Evolutionary conservation across 2,888 invertebrate genomes (phyloP).

Genomic region (Tryphoninae sp.): DNA sequence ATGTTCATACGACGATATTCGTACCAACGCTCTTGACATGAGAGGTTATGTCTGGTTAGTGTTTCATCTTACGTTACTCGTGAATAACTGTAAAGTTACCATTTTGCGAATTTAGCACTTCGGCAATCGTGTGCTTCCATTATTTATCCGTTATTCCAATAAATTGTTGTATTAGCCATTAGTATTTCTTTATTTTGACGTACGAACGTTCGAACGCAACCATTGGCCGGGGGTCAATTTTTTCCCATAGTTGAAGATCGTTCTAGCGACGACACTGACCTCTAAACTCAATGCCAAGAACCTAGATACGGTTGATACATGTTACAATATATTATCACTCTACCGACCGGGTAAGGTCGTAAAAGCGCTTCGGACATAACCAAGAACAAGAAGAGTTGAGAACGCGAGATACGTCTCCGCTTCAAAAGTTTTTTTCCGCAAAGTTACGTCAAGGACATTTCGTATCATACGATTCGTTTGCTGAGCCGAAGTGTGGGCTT

Average conservation of each 20-base stretch:
- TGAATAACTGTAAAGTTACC: no score
- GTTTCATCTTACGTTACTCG: no score
- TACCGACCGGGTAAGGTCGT: conserved; percentile 25
- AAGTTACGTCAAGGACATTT: conserved; percentile 26
- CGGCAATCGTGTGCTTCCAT: no score
- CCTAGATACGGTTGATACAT: neutral
- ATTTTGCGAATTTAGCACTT: no score
- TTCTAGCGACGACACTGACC: conserved; percentile 23
- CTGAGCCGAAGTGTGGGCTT: neutral
- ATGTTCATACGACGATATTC: neutral
- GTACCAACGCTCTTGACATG: neutral
- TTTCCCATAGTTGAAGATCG: neutral
- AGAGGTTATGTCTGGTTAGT: no score
- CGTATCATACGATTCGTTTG: conserved; percentile 31
- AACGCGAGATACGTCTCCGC: neutral
- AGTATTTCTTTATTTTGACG: neutral
- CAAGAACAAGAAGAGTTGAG: neutral
- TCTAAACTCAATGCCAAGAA: conserved; percentile 25
- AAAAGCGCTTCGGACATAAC: conserved; percentile 4
- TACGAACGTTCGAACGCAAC: neutral
- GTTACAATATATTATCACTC: conserved; percentile 17
- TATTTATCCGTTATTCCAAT: no score
- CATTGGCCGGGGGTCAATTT: neutral
- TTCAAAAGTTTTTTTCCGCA: conserved; percentile 14
- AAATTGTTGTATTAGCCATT: neutral